A percentile compares a stretch with the other conserved stretches of the same genome.
Conservation (phyloP, 2,113 vertebrate species). For the Aptenodytes forsteri region DNA sequence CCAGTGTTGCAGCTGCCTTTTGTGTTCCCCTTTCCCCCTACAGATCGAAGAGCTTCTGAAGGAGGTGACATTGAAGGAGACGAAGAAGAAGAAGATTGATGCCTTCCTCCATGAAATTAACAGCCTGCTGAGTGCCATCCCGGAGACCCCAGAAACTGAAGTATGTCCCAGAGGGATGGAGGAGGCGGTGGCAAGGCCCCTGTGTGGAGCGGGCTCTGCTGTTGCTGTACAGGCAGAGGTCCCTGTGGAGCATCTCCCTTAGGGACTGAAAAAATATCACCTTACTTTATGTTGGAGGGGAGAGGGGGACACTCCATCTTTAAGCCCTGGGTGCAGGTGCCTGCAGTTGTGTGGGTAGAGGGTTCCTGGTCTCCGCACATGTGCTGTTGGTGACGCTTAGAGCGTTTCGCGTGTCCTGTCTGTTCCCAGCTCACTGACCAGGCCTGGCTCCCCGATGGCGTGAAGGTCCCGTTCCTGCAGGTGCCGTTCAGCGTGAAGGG, state of each 20-base stretch:
- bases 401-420: fast-evolving
- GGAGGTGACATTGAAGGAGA: slow-evolving; percentile 88
- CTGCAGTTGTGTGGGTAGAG: neutral
- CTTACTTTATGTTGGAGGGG: neutral
- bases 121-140: slow-evolving; percentile 75
- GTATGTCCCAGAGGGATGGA: slow-evolving; percentile 53
- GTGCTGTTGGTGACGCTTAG: neutral
- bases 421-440: slow-evolving; percentile 82
- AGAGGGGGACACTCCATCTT: fast-evolving
- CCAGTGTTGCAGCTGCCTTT: neutral
- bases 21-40: neutral
- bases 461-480: slow-evolving; percentile 87
- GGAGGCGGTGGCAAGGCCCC: neutral
- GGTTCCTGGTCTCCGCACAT: neutral
- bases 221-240: neutral
- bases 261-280: neutral
- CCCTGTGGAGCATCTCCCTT: neutral
- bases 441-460: slow-evolving; percentile 81
- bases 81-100: slow-evolving; percentile 83
- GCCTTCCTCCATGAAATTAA: slow-evolving; percentile 83
- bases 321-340: neutral
- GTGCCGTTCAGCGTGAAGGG: slow-evolving; percentile 86
- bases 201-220: neutral
- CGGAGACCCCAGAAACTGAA: slow-evolving; percentile 77
- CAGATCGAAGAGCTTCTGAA: slow-evolving; percentile 94